phyloP scores from a whole-genome alignment of 1,140 invertebrate species.

The Hormaphis cornu region DNA sequence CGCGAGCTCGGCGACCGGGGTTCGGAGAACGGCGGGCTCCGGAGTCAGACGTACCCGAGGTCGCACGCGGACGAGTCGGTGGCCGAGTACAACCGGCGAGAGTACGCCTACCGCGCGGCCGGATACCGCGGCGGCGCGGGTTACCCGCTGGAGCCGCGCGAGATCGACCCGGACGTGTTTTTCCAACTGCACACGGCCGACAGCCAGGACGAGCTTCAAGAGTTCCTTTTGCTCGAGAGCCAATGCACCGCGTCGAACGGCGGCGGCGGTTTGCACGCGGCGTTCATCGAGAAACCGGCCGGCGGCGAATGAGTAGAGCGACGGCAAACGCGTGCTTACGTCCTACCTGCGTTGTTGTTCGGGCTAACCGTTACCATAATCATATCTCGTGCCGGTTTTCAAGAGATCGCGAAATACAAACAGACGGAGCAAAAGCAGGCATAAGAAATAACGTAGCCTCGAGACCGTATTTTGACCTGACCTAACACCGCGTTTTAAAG shows the following conservation, averaged over 20 bases:
- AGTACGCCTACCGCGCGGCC: no score
- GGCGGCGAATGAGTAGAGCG: neutral
- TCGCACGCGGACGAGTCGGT: conserved; percentile 39
- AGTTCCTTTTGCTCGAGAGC: conserved; percentile 55
- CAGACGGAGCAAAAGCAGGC: no score
- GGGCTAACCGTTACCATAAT: no score
- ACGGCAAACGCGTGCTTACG: neutral
- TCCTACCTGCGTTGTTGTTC: no score
- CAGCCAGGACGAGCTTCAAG: conserved; percentile 55
- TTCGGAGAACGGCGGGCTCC: no score
- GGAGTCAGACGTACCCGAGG: conserved; percentile 48
- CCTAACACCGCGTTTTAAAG: no score
- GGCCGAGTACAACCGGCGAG: neutral
- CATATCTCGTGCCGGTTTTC: no score
- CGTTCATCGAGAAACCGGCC: conserved; percentile 40
- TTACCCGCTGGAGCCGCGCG: conserved; percentile 51
- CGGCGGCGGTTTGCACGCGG: conserved; percentile 45
- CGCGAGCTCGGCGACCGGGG: neutral
- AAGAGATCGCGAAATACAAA: no score
- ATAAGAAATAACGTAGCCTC: neutral
- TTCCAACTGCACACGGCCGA: conserved; percentile 52
- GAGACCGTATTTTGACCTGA: no score
- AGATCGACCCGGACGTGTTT: conserved; percentile 50
- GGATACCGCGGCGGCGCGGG: conserved; percentile 38
- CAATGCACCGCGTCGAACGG: conserved; percentile 50